These are phyloP conservation scores for Balaenoptera acutorostrata DNA, from an alignment of 2,113 vertebrate genomes.

Conservation along the genomic window DNA sequence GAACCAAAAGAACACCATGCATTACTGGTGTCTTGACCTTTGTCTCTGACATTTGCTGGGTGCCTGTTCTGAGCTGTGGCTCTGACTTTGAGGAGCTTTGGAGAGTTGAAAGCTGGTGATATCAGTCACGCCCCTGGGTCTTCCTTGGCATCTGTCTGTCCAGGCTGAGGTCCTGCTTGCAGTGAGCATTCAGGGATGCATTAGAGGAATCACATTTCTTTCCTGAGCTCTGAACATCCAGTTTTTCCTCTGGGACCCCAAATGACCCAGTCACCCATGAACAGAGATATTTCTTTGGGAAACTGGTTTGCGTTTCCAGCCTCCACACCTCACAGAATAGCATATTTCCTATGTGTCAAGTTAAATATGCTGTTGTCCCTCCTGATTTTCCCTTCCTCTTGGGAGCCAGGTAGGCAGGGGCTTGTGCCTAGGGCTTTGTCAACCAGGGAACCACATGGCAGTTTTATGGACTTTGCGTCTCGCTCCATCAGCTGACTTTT, in stretches of 20 bases:
- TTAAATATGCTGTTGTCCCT: constrained; percentile 51
- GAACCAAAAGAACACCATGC: not conserved
- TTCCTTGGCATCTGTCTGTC: not conserved
- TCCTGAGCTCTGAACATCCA: not conserved
- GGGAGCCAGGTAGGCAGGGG: not conserved
- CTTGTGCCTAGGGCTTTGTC: not conserved
- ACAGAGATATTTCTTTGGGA: constrained; percentile 54
- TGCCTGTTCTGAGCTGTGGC: not conserved
- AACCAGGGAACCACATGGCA: not conserved
- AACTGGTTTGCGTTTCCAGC: constrained; percentile 59
- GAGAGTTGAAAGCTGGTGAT: not conserved
- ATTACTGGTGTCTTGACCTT: not conserved
- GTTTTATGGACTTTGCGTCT: not conserved
- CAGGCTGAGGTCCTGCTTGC: not conserved
- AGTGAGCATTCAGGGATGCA: not conserved
- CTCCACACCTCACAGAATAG: constrained; percentile 56
- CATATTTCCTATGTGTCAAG: constrained; percentile 53
- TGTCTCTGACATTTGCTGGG: not conserved
- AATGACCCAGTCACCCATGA: constrained; percentile 46
- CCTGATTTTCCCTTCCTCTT: constrained; percentile 33
- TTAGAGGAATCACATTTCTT: constrained; percentile 23
- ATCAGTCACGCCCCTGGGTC: not conserved
- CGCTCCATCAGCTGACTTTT: not conserved
- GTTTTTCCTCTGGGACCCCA: not conserved
- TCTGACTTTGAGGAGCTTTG: not conserved